Evolutionary conservation across 2,797 vertebrate species (phyloP), one percentile per base, ranked within the genome.

Genomic region (Acanthurus lineatus): DNA sequence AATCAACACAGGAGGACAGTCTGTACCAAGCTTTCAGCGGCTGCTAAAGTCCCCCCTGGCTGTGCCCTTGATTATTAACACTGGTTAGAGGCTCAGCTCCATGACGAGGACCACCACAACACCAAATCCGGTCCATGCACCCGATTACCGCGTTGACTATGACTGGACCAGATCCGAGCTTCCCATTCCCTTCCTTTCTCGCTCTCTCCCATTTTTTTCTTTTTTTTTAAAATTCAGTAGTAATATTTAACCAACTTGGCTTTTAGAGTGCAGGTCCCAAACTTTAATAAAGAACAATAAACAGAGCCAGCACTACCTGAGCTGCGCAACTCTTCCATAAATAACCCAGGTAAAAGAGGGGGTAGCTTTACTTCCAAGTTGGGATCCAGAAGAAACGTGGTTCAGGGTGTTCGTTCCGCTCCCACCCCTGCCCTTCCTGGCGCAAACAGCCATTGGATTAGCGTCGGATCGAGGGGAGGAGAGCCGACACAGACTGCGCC

Each of bases 401-500:
- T 93, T 88, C 82, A 76, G 80, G 82, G 84, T 88, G 91, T 84
- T 84, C 69, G 86, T 54, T 78, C 80, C 67, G 89, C 75, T 92
- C 89, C 94, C 93, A 92, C 92, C 94, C 92, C 92, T 88, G 89
- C 90, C 88, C 92, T 92, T 91, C 86, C 84, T 90, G 91, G 89
- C 92, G 91, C 93, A 94, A 92, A 91, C 93, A 91, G 91, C 90
- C 93, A 94, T 88, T 95, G 94, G 93, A 95, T 95, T 93, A 95
- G 94, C 94, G 94, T 93, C 83, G 88, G 90, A 92, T 86, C 73
- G 90, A 93, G 92, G 90, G 89, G 92, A 93, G 93, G 93, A 91
- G 92, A 93, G 81, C 90, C 76, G 48, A 83, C 81, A 79, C 77
- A 91, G 92, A 95, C 95, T 96, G 95, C 95, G 95, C 94, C 95